Conservation (phyloP, 2,888 invertebrate genomes). For the Apantesis nais region DNA sequence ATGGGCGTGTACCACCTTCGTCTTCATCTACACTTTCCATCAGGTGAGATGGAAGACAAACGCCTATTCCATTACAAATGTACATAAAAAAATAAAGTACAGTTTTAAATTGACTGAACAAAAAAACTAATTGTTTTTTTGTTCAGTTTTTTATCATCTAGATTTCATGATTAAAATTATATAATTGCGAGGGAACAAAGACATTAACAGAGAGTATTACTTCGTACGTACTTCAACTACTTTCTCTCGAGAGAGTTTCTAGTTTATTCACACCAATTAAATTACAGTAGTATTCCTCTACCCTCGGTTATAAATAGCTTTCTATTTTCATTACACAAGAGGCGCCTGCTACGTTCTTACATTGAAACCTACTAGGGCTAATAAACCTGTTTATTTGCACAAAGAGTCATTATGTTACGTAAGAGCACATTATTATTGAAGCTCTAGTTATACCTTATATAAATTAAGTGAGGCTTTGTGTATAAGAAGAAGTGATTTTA, state of each 20-base stretch:
- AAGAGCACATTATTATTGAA: not conserved
- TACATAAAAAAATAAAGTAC: no score
- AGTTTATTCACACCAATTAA: not conserved
- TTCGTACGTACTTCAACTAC: not conserved
- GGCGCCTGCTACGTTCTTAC: not conserved
- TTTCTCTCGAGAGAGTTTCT: slow-evolving; percentile 1
- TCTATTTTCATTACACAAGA: slow-evolving; percentile 6
- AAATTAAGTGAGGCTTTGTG: not conserved
- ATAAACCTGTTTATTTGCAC: slow-evolving; percentile 8
- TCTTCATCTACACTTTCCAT: no score
- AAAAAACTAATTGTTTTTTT: no score
- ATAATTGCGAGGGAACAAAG: not conserved
- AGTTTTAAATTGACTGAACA: no score
- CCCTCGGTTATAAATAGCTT: slow-evolving; percentile 6
- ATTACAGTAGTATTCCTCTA: slow-evolving; percentile 5
- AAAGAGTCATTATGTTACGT: not conserved
- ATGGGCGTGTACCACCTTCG: no score
- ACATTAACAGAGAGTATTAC: not conserved
- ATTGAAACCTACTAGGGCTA: not conserved
- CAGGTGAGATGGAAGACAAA: no score
- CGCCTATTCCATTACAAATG: no score
- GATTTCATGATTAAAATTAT: not conserved
- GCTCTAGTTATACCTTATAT: not conserved
- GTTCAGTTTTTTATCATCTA: no score
- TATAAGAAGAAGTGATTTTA: not conserved